Evolutionary conservation across 1,140 invertebrate genomes (phyloP).

Genomic region (Aphelinus atriplicis): DNA sequence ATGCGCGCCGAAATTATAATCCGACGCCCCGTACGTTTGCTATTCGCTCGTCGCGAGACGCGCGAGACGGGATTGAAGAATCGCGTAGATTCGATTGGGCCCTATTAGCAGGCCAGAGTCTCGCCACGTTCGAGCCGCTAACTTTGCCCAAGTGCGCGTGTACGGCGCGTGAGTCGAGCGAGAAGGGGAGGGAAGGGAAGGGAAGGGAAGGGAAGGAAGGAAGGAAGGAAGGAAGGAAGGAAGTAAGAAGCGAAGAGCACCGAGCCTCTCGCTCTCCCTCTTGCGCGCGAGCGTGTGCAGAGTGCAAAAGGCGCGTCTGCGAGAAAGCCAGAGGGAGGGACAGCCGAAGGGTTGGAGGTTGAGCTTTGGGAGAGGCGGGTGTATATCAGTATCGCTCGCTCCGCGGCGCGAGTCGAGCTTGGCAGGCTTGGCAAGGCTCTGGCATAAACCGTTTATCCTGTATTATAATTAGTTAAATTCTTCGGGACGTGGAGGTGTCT

Average conservation of each 20-base stretch:
- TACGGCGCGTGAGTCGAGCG: slow-evolving; percentile 14
- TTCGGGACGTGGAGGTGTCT: slow-evolving; percentile 66
- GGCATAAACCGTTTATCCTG: slow-evolving; percentile 66
- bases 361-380: slow-evolving; percentile 33
- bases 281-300: slow-evolving; percentile 54
- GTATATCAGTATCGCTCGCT: slow-evolving; percentile 58
- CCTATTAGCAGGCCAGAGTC: slow-evolving; percentile 27
- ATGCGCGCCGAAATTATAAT: too few species aligned
- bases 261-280: slow-evolving; percentile 36
- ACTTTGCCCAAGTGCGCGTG: slow-evolving; percentile 26
- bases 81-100: slow-evolving; percentile 23
- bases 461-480: slow-evolving; percentile 69
- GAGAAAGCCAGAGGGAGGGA: slow-evolving; percentile 24
- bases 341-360: slow-evolving; percentile 37
- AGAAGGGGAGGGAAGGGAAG: slow-evolving; percentile 4
- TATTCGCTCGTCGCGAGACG: too few species aligned
- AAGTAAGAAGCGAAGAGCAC: too few species aligned
- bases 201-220: background rate
- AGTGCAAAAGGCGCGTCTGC: slow-evolving; percentile 40
- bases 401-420: background rate
- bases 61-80: background rate
- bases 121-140: slow-evolving; percentile 33
- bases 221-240: background rate
- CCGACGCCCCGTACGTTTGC: too few species aligned
- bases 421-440: slow-evolving; percentile 52